A percentile compares a stretch with the other conserved stretches of the same genome.
Evolutionary conservation across 92 coral and sea anemone species (phyloP).

Genomic region (Scolanthus callimorphus): DNA sequence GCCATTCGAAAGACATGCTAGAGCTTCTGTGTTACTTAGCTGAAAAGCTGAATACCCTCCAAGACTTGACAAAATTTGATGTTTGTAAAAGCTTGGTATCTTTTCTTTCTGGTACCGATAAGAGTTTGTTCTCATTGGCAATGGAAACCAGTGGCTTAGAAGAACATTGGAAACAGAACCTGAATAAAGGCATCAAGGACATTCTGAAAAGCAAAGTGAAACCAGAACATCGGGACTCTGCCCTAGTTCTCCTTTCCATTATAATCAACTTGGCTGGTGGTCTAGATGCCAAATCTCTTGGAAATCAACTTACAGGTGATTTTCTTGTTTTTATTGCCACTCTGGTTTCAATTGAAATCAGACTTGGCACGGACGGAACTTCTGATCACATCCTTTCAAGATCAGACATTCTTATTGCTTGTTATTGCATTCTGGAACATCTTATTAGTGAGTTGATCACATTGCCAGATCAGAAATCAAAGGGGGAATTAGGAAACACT

Average conservation of each 20-base stretch:
- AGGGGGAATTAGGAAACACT: neutral
- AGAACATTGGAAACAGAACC: constrained; percentile 31
- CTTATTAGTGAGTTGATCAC: constrained; percentile 49
- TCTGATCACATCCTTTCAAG: constrained; percentile 23
- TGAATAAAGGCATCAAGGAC: constrained; percentile 56
- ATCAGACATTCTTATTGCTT: constrained; percentile 45
- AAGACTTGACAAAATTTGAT: constrained; percentile 62
- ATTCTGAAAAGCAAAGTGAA: constrained; percentile 79
- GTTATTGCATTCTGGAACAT: constrained; percentile 83
- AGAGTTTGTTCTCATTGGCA: constrained; percentile 21
- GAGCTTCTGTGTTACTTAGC: constrained; percentile 28
- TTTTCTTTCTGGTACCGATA: constrained; percentile 52
- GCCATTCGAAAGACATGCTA: constrained; percentile 24
- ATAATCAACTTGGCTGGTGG: constrained; percentile 45
- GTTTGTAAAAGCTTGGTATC: constrained; percentile 49
- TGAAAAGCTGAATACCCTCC: constrained; percentile 40
- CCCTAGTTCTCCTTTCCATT: constrained; percentile 39
- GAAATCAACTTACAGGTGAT: constrained; percentile 20
- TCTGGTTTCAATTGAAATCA: constrained; percentile 58
- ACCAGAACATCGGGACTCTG: constrained; percentile 66
- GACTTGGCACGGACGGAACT: constrained; percentile 64
- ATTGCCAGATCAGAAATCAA: neutral
- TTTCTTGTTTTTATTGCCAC: constrained; percentile 50
- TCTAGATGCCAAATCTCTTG: neutral
- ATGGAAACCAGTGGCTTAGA: constrained; percentile 3